Evolutionary conservation across 2,113 vertebrate species (phyloP), one percentile per base, ranked within the genome.

Genomic region (Eurypyga helias): DNA sequence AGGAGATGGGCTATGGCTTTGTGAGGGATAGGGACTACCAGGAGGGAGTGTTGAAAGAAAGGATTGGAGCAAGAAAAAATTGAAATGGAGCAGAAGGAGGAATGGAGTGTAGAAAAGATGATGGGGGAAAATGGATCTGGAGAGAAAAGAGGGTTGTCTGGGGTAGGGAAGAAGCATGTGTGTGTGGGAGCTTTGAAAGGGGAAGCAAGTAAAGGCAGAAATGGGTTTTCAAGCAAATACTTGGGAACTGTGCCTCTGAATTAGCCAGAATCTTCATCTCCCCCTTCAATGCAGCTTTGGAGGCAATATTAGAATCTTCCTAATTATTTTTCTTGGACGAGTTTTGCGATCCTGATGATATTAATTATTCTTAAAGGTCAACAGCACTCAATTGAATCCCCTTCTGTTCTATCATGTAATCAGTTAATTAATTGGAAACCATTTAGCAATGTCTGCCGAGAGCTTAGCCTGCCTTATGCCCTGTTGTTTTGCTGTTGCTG

Each of bases 291-390:
- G n/a, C 91, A 95, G 95, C 91, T 98, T 96, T 94, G 86, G 87
- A 95, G 92, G 96, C 91, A 96, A 96, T 97, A 97, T 98, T 97
- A 95, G 97, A 98, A 96, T 94, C 93, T 96, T 98, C 97, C 95
- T 98, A 98, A 97, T 98, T 98, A 98, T 98, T 98, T 98, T 98
- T 97, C 97, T 98, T 98, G 98, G 98, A 98, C 6, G 91, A 91
- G 97, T 98, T 97, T 98, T 98, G 96, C 77, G 92, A 98, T 98
- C 96, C 97, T 98, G 98, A 98, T 98, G 97, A 98, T 98, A 98
- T 98, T 98, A 98, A 98, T 98, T 98, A 98, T 98, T 98, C 98
- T 98, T 98, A 98, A 98, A 98, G 98, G 98, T 98, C 98, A 98
- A 98, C 97, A 98, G 97, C 96, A 28, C 97, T 98, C 97, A 98